Percentiles rank a stretch among this genome's conserved stretches.
These are phyloP conservation scores for Clivina fossor DNA, from an alignment of 2,888 invertebrate species.

Conservation along the genomic window DNA sequence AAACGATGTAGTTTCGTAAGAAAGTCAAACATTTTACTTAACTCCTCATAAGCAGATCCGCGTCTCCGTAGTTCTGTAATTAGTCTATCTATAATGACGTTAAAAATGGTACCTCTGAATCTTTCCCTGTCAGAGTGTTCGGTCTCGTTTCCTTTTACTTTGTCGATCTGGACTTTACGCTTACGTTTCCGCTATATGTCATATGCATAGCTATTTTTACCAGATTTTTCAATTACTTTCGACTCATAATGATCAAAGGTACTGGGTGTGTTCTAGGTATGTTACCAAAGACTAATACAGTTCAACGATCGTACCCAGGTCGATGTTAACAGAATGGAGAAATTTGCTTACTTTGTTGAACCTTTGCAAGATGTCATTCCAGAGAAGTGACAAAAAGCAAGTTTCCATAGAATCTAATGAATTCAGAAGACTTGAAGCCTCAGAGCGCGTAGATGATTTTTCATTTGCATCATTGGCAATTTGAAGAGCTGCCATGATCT, in stretches of 20 bases:
- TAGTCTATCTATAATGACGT: conserved; percentile 25
- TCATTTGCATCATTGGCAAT: conserved; percentile 33
- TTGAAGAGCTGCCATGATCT: conserved; percentile 24
- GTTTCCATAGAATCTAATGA: conserved; percentile 35
- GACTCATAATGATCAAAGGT: conserved; percentile 24
- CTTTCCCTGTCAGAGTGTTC: conserved; percentile 12
- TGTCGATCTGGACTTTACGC: conserved; percentile 27
- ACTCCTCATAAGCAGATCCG: conserved; percentile 22
- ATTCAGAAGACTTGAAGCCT: conserved; percentile 36
- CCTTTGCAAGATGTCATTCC: conserved; percentile 36
- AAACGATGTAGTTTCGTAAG: conserved; percentile 26
- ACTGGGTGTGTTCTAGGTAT: conserved; percentile 20
- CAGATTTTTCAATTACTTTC: conserved; percentile 21
- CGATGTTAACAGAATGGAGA: conserved; percentile 34
- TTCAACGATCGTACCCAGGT: conserved; percentile 34
- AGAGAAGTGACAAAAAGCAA: conserved; percentile 35
- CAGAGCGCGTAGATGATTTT: conserved; percentile 36
- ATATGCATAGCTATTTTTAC: conserved; percentile 18
- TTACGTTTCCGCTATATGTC: conserved; percentile 19
- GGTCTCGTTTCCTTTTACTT: conserved; percentile 32
- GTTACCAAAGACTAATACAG: conserved; percentile 30
- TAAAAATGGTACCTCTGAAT: conserved; percentile 22
- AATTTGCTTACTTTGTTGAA: conserved; percentile 36
- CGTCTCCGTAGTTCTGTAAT: conserved; percentile 24
- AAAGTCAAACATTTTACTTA: conserved; percentile 41